These are phyloP conservation scores for Cephus runcator DNA, from an alignment of 2,888 invertebrate genomes.

Conservation along the genomic window DNA sequence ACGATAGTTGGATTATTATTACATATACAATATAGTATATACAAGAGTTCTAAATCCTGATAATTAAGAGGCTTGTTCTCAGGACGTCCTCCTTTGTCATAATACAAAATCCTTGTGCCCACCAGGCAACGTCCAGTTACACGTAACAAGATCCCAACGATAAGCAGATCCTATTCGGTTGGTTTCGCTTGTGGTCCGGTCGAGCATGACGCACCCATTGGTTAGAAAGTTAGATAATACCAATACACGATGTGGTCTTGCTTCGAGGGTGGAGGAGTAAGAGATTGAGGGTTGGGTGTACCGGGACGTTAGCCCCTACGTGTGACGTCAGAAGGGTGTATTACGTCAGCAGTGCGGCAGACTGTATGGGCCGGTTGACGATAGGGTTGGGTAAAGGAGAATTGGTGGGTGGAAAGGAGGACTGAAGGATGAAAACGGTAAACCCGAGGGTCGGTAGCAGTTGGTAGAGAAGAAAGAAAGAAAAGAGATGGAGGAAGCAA, in stretches of 20 bases:
- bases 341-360: slow-evolving; percentile 54
- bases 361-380: slow-evolving; percentile 30
- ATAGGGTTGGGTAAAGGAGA: not conserved
- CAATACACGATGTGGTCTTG: not conserved
- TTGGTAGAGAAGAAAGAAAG: slow-evolving; percentile 15
- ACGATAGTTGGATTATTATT: not conserved
- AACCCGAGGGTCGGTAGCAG: slow-evolving; percentile 18
- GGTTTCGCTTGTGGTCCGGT: not conserved
- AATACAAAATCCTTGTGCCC: not conserved
- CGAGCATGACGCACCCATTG: not conserved
- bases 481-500: slow-evolving; percentile 7
- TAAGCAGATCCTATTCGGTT: not conserved
- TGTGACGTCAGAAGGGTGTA: slow-evolving; percentile 48
- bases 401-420: not conserved
- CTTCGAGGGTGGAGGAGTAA: slow-evolving; percentile 6
- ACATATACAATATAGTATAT: not conserved
- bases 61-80: not conserved
- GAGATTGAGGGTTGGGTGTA: slow-evolving; percentile 16
- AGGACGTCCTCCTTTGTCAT: not conserved
- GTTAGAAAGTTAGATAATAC: not conserved
- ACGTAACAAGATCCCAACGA: not conserved
- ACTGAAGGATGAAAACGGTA: slow-evolving; percentile 11
- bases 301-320: slow-evolving; percentile 32
- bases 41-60: not conserved
- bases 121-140: not conserved